phyloP scores from a whole-genome alignment of 2,888 invertebrate species.

The Ophion costatus region DNA sequence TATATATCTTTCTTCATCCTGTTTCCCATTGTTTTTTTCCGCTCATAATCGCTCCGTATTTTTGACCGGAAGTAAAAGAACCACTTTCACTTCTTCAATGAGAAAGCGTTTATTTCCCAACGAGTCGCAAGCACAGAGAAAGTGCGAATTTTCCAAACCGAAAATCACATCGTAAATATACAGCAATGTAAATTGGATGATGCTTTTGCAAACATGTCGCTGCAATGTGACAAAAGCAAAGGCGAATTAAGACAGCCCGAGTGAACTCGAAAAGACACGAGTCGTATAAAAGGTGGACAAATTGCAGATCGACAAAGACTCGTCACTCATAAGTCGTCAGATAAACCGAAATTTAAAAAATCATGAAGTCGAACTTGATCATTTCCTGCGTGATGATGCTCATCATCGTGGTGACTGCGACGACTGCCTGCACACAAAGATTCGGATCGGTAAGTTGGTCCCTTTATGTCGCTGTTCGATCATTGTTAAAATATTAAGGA shows the following conservation, averaged over 20 bases:
- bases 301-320: background rate
- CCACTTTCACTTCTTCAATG: no score
- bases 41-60: background rate
- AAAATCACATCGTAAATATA: background rate
- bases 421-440: slow-evolving; percentile 9
- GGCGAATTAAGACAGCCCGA: background rate
- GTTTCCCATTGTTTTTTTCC: background rate
- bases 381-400: slow-evolving; percentile 31
- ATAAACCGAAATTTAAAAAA: background rate
- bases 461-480: background rate
- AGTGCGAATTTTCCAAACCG: background rate
- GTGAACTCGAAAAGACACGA: background rate
- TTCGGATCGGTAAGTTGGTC: slow-evolving; percentile 4
- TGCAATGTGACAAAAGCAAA: background rate
- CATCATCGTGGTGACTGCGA: slow-evolving; percentile 15
- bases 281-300: slow-evolving; percentile 41
- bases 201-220: slow-evolving; percentile 21
- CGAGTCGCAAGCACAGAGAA: no score
- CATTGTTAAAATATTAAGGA: no score
- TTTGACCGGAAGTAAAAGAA: no score
- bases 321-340: background rate
- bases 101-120: no score
- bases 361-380: slow-evolving; percentile 37
- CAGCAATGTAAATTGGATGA: slow-evolving; percentile 5
- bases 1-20: background rate